A percentile compares a stretch with the other conserved stretches of the same genome.
Evolutionary conservation across 2,797 vertebrate genomes (phyloP).

Genomic region (Scarus forsteni): DNA sequence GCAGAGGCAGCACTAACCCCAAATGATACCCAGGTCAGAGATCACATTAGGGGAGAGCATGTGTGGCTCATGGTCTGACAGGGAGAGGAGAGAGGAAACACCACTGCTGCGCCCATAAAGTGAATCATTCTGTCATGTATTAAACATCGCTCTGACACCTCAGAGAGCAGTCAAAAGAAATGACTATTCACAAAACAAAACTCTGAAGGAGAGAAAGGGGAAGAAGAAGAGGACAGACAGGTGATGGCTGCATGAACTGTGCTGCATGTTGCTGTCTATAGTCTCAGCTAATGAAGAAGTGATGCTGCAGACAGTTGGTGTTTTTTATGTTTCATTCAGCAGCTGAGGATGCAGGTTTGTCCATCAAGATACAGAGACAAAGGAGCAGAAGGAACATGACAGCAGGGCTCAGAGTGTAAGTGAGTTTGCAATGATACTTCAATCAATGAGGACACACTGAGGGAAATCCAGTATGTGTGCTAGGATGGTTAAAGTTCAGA

Average conservation of each 20-base stretch:
- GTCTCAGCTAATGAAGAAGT: slow-evolving; percentile 9
- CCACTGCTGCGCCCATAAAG: slow-evolving; percentile 21
- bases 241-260: too few relatives aligned
- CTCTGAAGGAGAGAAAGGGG: neutral
- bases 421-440: slow-evolving; percentile 54
- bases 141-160: slow-evolving; percentile 17
- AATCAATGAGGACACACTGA: slow-evolving; percentile 30
- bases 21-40: slow-evolving; percentile 76
- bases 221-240: neutral
- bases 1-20: slow-evolving; percentile 59
- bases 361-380: slow-evolving; percentile 74
- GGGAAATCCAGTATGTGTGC: slow-evolving; percentile 29
- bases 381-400: slow-evolving; percentile 44
- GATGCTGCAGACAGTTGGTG: slow-evolving; percentile 46
- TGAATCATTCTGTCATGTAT: slow-evolving; percentile 33
- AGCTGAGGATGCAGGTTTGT: slow-evolving; percentile 86
- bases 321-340: slow-evolving; percentile 18
- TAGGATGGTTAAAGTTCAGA: slow-evolving; percentile 23
- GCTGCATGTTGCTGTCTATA: slow-evolving; percentile 2
- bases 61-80: slow-evolving; percentile 43
- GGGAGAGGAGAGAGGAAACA: slow-evolving; percentile 40
- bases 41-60: slow-evolving; percentile 65
- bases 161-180: neutral
- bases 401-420: slow-evolving; percentile 28
- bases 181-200: neutral